Evolutionary conservation across 1,140 invertebrate species (phyloP).

Genomic region (Cydia strobilella): DNA sequence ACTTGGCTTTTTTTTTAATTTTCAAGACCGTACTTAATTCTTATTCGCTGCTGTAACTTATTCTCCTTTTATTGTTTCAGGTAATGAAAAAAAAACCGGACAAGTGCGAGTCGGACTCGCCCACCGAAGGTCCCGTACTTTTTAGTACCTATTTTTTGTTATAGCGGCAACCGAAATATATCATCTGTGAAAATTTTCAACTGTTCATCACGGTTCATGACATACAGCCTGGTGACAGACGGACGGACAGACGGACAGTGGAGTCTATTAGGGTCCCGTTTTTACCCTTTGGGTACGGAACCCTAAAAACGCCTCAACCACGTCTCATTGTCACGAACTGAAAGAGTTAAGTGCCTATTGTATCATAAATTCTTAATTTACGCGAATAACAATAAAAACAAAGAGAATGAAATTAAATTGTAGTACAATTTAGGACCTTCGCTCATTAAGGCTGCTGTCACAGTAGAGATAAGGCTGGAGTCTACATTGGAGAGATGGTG

Average conservation of each 20-base stretch:
- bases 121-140: too few species aligned
- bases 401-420: constrained; percentile 17
- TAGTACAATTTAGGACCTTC: constrained; percentile 10
- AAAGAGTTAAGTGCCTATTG: constrained; percentile 42
- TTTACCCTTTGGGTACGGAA: too few species aligned
- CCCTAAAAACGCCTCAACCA: background rate
- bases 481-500: constrained; percentile 46
- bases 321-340: constrained; percentile 15
- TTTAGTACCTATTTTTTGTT: too few species aligned
- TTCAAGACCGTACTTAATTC: too few species aligned
- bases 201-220: too few species aligned
- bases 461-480: constrained; percentile 37
- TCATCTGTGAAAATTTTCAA: too few species aligned
- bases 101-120: too few species aligned
- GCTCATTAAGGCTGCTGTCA: background rate
- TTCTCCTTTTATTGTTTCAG: constrained; percentile 23
- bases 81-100: constrained; percentile 27
- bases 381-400: constrained; percentile 15
- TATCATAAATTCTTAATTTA: constrained; percentile 41
- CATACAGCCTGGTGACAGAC: too few species aligned
- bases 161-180: too few species aligned
- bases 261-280: too few species aligned
- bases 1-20: too few species aligned
- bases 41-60: background rate
- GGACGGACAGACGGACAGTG: too few species aligned